phyloP scores from a whole-genome alignment of 1,140 invertebrate species.

The Archegozetes longisetosus region DNA sequence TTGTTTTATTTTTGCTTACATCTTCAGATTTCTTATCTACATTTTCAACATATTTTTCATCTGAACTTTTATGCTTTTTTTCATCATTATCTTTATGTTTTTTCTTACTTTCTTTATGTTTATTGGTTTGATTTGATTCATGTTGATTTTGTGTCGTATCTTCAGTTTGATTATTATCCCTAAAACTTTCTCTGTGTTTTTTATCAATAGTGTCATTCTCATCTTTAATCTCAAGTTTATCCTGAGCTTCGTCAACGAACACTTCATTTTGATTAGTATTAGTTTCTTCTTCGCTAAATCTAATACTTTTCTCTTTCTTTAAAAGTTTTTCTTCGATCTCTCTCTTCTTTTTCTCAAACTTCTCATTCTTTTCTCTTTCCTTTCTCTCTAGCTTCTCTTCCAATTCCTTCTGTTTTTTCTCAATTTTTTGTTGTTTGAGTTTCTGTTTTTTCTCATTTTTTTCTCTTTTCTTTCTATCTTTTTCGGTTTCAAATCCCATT shows the following conservation, averaged over 20 bases:
- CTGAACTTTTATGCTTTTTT: constrained; percentile 1
- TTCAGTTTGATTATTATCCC: background rate
- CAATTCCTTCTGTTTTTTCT: constrained; percentile 5
- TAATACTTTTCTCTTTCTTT: background rate
- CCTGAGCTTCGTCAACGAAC: background rate
- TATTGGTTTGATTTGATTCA: background rate
- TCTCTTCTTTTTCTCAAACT: background rate
- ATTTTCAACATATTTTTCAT: background rate
- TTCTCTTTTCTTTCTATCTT: constrained; percentile 4
- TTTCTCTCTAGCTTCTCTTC: constrained; percentile 7
- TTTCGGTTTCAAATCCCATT: constrained; percentile 3
- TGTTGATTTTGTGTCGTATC: background rate
- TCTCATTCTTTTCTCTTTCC: background rate
- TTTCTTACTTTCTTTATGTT: constrained; percentile 2
- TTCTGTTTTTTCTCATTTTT: constrained; percentile 4
- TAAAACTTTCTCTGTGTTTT: background rate
- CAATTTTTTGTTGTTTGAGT: too few relatives aligned
- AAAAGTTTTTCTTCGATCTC: background rate
- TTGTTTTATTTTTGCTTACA: too few relatives aligned
- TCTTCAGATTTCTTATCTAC: background rate
- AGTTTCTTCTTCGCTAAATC: background rate
- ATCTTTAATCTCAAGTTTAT: background rate
- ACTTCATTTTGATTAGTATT: constrained; percentile 5
- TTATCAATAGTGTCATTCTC: background rate
- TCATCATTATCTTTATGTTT: background rate